These are phyloP conservation scores for Troides aeacus DNA, from an alignment of 2,888 invertebrate genomes.

Conservation along the genomic window DNA sequence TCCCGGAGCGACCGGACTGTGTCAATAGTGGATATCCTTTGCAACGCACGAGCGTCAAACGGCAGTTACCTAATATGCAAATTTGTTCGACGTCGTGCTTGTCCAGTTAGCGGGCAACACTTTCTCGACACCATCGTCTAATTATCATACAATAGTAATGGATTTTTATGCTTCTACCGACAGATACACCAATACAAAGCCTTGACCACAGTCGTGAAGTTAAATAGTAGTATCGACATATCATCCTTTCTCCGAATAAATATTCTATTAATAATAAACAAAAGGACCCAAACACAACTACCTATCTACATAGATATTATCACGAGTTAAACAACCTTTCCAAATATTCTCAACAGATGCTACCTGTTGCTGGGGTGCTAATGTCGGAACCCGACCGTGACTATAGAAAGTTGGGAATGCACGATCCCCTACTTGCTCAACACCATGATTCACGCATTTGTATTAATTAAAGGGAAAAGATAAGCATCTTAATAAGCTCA, in stretches of 20 bases:
- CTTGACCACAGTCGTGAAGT: constrained; percentile 4
- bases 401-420: constrained; percentile 54
- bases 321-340: neutral
- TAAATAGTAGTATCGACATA: constrained; percentile 10
- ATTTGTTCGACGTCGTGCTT: constrained; percentile 61
- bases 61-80: constrained; percentile 65
- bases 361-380: constrained; percentile 50
- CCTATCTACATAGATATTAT: too few relatives aligned
- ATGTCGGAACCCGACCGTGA: constrained; percentile 48
- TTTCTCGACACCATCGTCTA: constrained; percentile 57
- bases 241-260: neutral
- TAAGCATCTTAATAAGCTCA: constrained; percentile 43
- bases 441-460: constrained; percentile 52
- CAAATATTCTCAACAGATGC: constrained; percentile 29
- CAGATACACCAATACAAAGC: constrained; percentile 32
- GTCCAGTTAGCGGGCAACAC: constrained; percentile 60
- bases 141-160: constrained; percentile 72
- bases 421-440: constrained; percentile 47
- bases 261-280: neutral
- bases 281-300: neutral
- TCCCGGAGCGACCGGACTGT: constrained; percentile 5
- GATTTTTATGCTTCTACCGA: constrained; percentile 46
- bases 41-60: constrained; percentile 34
- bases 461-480: constrained; percentile 55
- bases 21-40: constrained; percentile 33